Conservation (phyloP, 1,140 invertebrate genomes). For the Nephotettix cincticeps region DNA sequence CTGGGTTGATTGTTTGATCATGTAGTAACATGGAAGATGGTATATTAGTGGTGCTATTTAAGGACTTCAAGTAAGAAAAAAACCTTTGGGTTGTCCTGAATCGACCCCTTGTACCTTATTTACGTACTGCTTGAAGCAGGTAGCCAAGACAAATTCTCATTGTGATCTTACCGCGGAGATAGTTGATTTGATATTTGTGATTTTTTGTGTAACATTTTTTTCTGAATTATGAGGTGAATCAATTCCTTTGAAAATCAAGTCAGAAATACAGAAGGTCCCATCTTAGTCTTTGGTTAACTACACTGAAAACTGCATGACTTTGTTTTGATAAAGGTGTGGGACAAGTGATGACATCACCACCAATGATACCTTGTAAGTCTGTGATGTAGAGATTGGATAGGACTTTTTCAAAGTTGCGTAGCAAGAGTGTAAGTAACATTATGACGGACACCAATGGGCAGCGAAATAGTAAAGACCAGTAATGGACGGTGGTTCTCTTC, state of each 20-base stretch:
- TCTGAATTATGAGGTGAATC: background rate
- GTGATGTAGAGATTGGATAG: too few species aligned
- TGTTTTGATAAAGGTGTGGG: too few species aligned
- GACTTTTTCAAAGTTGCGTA: too few species aligned
- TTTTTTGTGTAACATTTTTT: background rate
- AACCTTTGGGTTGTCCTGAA: background rate
- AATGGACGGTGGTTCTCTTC: too few species aligned
- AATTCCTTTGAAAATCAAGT: background rate
- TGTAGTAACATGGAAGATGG: background rate
- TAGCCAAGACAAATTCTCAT: background rate
- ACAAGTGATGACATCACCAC: too few species aligned
- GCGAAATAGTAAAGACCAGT: too few species aligned
- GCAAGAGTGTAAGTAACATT: too few species aligned
- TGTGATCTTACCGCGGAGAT: background rate
- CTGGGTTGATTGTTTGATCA: background rate
- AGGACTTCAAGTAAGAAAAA: background rate
- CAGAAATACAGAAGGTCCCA: background rate
- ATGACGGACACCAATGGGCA: too few species aligned
- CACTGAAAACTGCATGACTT: too few species aligned
- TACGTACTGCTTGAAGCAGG: background rate
- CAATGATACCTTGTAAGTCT: too few species aligned
- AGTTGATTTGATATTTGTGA: background rate
- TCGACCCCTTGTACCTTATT: background rate
- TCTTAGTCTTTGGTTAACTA: background rate
- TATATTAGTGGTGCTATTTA: background rate